phyloP scores from a whole-genome alignment of 2,113 vertebrate species.

The Baryphthengus martii region DNA sequence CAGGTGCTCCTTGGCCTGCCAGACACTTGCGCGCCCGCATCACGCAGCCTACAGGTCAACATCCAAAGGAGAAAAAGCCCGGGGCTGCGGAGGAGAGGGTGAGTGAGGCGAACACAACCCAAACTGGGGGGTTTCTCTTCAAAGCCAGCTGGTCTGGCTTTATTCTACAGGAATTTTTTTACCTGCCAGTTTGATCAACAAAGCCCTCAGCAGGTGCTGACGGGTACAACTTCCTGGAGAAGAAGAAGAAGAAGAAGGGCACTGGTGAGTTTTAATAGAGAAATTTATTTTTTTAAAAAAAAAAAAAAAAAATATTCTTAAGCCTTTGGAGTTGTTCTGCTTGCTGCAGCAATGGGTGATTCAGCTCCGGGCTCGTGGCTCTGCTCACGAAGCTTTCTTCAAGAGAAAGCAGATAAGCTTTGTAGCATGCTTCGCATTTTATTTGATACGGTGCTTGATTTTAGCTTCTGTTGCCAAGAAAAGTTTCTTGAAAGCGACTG shows the following conservation, averaged over 20 bases:
- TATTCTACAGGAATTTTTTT: constrained; percentile 81
- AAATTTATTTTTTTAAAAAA: background rate
- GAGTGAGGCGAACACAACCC: constrained; percentile 87
- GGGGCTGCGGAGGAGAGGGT: constrained; percentile 83
- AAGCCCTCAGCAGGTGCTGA: constrained; percentile 93
- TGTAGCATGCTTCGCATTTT: background rate
- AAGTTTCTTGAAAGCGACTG: constrained; percentile 23
- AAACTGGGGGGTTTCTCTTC: constrained; percentile 91
- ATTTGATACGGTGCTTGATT: constrained; percentile 1
- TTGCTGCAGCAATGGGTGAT: background rate
- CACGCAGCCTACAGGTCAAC: constrained; percentile 82
- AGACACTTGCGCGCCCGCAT: constrained; percentile 83
- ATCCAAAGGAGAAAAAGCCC: constrained; percentile 81
- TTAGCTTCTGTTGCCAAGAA: constrained; percentile 19
- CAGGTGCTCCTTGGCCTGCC: constrained; percentile 88
- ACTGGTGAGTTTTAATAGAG: constrained; percentile 88
- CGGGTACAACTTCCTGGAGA: constrained; percentile 94
- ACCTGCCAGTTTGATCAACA: constrained; percentile 82
- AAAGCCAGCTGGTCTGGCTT: constrained; percentile 99
- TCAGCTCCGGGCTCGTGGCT: background rate
- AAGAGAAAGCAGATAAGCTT: constrained; percentile 10
- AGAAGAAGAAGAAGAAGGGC: constrained; percentile 90
- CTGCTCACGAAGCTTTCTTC: background rate
- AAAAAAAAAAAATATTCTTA: background rate
- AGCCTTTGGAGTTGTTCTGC: constrained; percentile 31